These are phyloP conservation scores for Limonius californicus DNA, from an alignment of 1,140 invertebrate species.

Conservation along the genomic window DNA sequence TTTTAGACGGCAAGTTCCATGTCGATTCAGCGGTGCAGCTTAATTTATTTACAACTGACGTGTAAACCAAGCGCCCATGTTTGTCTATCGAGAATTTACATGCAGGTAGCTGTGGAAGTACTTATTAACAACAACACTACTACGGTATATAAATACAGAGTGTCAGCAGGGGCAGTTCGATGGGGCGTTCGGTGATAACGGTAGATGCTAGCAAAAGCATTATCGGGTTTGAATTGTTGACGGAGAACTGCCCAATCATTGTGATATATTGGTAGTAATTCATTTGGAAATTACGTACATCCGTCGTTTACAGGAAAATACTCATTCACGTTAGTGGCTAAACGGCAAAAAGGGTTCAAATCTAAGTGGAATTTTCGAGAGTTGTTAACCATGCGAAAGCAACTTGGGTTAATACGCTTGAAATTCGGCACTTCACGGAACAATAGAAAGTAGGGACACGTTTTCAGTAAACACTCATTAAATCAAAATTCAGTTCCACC, in stretches of 20 bases:
- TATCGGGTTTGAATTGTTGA: conserved; percentile 7
- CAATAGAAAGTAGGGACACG: no score
- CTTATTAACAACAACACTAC: conserved; percentile 4
- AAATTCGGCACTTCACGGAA: no score
- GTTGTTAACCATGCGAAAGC: no score
- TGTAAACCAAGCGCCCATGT: neutral
- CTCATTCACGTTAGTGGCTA: neutral
- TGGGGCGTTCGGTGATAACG: conserved; percentile 1
- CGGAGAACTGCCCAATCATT: conserved; percentile 7
- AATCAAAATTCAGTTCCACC: no score
- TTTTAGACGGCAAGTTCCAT: no score
- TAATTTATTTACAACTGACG: conserved; percentile 2
- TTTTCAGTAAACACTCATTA: no score
- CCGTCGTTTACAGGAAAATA: conserved; percentile 9
- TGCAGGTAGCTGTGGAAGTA: neutral
- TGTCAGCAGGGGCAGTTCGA: conserved; percentile 3
- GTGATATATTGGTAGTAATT: conserved; percentile 9
- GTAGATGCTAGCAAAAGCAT: conserved; percentile 9
- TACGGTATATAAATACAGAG: neutral
- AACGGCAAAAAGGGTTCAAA: neutral
- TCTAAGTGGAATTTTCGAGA: neutral
- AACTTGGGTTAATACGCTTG: no score
- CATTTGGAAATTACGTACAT: conserved; percentile 7
- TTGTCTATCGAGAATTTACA: neutral
- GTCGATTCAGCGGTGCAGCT: neutral